Evolutionary conservation across 2,797 vertebrate species (phyloP), one percentile per base, ranked within the genome.

Genomic region (Helarctos malayanus): DNA sequence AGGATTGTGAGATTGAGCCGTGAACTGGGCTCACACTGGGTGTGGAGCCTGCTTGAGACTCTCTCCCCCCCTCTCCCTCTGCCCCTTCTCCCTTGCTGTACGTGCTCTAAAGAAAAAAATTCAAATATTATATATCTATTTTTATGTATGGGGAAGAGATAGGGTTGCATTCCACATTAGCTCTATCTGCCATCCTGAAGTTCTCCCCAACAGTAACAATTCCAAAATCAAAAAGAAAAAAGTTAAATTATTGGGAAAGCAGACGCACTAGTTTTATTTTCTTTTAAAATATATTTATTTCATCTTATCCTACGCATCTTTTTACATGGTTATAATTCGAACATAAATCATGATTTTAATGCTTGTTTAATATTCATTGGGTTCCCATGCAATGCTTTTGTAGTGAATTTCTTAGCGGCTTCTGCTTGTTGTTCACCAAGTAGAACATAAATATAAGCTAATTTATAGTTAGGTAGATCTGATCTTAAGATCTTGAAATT

Each of bases 351-450:
- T 71, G 54, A 85, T 93, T 80, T 93, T 73, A 84, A 35, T 80
- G 21, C 56, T 61, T 96, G n/a, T 25, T 41, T 63, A 85, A 49
- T 65, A 63, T 47, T 89, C 54, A 15, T 38, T 85, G 16, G 7
- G 56, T 85, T 90, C 65, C 41, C 81, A 56, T 65, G 38, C 7
- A 90, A 32, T 93, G 71, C n/a, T 47, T 93, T 65, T 85, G 71
- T n/a, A 69, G 61, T 85, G 56, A 69, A 73, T 96, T 73, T 96
- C 45, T 89, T 73, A 96, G 71, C 80, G 86, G 35, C n/a, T 56
- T 79, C 35, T 93, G 54, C 75, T 63, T 89, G 23, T 13, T 85
- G 79, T 54, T 71, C 47, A 79, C 61, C 63, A 96, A 69, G 19
- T 52, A 81, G 38, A 80, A 63, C 21, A 65, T 73, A 84, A 79